Base-by-base conservation (phyloP, 2,888 invertebrate species). In the Helicoverpa assulta region DNA sequence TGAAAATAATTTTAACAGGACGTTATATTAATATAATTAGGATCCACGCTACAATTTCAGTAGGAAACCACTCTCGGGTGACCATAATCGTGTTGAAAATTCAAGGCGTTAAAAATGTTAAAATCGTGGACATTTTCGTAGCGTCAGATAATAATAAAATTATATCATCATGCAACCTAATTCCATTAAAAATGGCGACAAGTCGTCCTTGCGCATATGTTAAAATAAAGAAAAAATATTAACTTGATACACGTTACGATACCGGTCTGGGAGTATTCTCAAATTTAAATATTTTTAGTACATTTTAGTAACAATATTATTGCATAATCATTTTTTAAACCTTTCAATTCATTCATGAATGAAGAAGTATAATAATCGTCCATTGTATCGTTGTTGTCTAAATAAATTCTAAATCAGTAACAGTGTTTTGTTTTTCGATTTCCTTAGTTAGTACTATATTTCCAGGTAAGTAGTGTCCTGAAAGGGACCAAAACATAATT, bases 401-500 rank as follows among this genome's bases (percentile, higher is more conserved):
- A 40, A 40, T n/a, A n/a, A 47, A 47, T n/a, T n/a, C 47, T 47
- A 47, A n/a, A 47, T 5, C 4, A 26, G 21, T 47, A 26, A 51
- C 33, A 37, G 51, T 1, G 55, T 50, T 61, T 29, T 19, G 43
- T 54, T 54, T 57, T 19, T 16, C 6, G n/a, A 47, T 40, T 18
- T 21, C 52, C 26, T 52, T 19, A 5, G 4, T 14, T 18, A 52
- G 4, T 33, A 8, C 21, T n/a, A 1, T 40, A 53, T 14, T 62
- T 33, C 60, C 10, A 60, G 56, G 62, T 78, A 40, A 59, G 21
- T 14, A 33, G 33, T 53, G 62, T 29, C 64, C 55, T 65, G 12
- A 21, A 26, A 47, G 50, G 58, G 65, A 18, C 19, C 50, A 7
- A 58, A 77, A 70, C 51, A 60, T 52, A 65, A 60, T 70, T 77